A percentile compares a stretch with the other conserved stretches of the same genome.
These are phyloP conservation scores for Calypte anna DNA, from an alignment of 2,113 vertebrate genomes.

Conservation along the genomic window DNA sequence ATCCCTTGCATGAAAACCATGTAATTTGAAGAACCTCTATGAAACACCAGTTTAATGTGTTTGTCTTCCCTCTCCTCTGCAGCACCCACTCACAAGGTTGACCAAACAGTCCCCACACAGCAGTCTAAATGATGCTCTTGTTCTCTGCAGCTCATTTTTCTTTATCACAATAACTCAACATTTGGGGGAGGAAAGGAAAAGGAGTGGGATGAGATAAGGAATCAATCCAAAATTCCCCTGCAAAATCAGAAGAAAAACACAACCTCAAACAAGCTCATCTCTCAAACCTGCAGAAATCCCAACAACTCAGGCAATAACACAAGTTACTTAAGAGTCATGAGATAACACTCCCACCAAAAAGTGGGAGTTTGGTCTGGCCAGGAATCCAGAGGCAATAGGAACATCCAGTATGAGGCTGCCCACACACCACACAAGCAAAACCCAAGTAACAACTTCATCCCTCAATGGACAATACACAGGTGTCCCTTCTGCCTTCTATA, in stretches of 20 bases:
- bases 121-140: not conserved
- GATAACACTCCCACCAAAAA: not conserved
- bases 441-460: not conserved
- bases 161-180: not conserved
- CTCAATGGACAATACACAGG: not conserved
- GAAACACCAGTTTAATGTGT: not conserved
- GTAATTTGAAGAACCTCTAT: not conserved
- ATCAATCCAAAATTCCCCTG: not conserved
- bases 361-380: not conserved
- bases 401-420: not conserved
- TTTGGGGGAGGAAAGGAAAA: not conserved
- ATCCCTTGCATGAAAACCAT: not conserved
- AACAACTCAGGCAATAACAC: not conserved
- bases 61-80: not conserved
- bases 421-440: not conserved
- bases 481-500: not conserved
- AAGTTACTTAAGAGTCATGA: conserved; percentile 22
- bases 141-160: not conserved
- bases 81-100: not conserved
- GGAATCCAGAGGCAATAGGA: not conserved
- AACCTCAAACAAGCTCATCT: not conserved
- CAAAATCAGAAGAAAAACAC: not conserved
- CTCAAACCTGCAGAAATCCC: conserved; percentile 8
- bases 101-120: not conserved
- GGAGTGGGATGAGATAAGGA: not conserved